A percentile compares a stretch with the other conserved stretches of the same genome.
Conservation (phyloP, 2,113 vertebrate species). For the Platichthys stellatus region DNA sequence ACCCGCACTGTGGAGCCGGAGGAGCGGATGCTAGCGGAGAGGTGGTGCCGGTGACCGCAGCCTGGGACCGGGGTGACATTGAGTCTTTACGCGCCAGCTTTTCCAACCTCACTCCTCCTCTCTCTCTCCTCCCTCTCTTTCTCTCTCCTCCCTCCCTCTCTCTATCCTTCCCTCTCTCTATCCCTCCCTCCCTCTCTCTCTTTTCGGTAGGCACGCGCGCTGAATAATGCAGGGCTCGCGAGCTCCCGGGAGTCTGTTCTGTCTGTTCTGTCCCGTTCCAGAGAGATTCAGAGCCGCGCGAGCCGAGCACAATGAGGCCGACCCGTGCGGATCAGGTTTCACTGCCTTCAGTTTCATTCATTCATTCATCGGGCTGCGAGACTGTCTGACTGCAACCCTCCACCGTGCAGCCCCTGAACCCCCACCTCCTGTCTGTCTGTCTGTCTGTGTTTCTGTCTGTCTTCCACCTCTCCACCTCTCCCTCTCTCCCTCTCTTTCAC, state of each 20-base stretch:
- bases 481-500: not conserved
- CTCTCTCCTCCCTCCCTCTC: slow-evolving; percentile 12
- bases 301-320: slow-evolving; percentile 69
- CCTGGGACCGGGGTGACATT: slow-evolving; percentile 61
- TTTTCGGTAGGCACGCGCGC: slow-evolving; percentile 59
- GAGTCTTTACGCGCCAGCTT: slow-evolving; percentile 62
- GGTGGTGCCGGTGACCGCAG: slow-evolving; percentile 24
- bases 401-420: slow-evolving; percentile 15
- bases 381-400: slow-evolving; percentile 57
- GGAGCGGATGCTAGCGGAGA: slow-evolving; percentile 14
- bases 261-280: slow-evolving; percentile 80
- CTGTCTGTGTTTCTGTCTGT: not conserved
- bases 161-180: not conserved
- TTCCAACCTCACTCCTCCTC: slow-evolving; percentile 2
- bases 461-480: not conserved
- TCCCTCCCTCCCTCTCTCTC: not conserved
- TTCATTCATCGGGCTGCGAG: slow-evolving; percentile 69
- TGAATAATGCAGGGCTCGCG: slow-evolving; percentile 83
- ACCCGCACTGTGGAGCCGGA: slow-evolving; percentile 9
- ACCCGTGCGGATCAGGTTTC: slow-evolving; percentile 78
- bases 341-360: slow-evolving; percentile 15
- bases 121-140: not conserved
- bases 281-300: slow-evolving; percentile 65
- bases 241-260: slow-evolving; percentile 65
- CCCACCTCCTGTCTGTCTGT: not conserved